phyloP scores from a whole-genome alignment of 1,140 invertebrate genomes.

The Papilio polytes region DNA sequence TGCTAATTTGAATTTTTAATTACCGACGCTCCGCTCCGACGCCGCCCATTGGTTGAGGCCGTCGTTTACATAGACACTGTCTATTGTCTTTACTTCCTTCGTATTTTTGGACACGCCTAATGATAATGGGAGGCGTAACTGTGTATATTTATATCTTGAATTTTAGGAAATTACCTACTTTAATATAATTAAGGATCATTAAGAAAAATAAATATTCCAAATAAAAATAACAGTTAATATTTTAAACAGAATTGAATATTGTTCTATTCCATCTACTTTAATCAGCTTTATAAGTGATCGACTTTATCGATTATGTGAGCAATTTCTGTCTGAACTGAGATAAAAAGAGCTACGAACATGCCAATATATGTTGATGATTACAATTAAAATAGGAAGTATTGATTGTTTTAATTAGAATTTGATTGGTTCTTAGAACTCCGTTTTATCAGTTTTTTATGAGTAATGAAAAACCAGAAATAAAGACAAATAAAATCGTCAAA shows the following conservation, averaged over 20 bases:
- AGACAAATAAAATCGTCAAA: background rate
- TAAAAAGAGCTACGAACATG: no score
- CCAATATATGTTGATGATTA: no score
- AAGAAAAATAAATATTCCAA: background rate
- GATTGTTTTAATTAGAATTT: background rate
- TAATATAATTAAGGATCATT: no score
- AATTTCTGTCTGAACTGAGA: background rate
- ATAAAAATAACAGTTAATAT: background rate
- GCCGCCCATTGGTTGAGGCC: slow-evolving; percentile 64
- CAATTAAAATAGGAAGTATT: no score
- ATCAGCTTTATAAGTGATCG: background rate
- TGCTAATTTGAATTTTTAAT: slow-evolving; percentile 83
- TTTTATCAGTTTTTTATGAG: background rate
- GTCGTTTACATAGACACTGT: slow-evolving; percentile 61
- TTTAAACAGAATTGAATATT: background rate
- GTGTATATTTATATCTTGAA: background rate
- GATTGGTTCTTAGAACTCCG: background rate
- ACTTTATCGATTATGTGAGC: background rate
- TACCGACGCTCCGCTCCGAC: slow-evolving; percentile 55
- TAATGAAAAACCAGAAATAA: background rate
- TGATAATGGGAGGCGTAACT: slow-evolving; percentile 4
- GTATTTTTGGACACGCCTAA: slow-evolving; percentile 32
- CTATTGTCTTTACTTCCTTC: slow-evolving; percentile 62
- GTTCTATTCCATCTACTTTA: background rate
- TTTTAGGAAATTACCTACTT: background rate